These are phyloP conservation scores for Xyliphius kryptos DNA, from an alignment of 2,113 vertebrate species.

Conservation along the genomic window DNA sequence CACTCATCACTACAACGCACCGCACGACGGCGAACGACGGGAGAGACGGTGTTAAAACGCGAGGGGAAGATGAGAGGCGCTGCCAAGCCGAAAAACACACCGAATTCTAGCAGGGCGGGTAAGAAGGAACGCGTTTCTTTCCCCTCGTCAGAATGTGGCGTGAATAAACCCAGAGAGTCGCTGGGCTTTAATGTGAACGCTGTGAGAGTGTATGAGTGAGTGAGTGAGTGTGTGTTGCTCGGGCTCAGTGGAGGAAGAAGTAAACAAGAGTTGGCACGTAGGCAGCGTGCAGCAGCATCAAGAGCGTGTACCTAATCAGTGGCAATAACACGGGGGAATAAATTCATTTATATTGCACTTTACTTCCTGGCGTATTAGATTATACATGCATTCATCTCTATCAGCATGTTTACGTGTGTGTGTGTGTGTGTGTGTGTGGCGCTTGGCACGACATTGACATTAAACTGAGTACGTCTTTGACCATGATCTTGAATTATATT, in stretches of 20 bases:
- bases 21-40: constrained; percentile 24
- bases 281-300: constrained; percentile 34
- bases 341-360: not conserved
- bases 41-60: constrained; percentile 20
- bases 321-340: not conserved
- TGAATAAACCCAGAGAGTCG: not conserved
- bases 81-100: constrained; percentile 49
- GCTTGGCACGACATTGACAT: too few relatives aligned
- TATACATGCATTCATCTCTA: not conserved
- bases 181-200: not conserved
- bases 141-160: not conserved
- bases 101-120: constrained; percentile 53
- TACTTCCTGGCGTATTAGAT: not conserved
- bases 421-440: too few relatives aligned
- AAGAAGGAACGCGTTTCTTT: constrained; percentile 43
- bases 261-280: constrained; percentile 52
- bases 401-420: not conserved
- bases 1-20: not conserved
- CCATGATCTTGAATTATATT: constrained; percentile 7
- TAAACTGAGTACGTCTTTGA: not conserved
- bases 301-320: constrained; percentile 3
- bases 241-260: constrained; percentile 38
- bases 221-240: not conserved
- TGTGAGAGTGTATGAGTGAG: too few relatives aligned
- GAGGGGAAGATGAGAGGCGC: constrained; percentile 63